Conservation (phyloP, 1,140 invertebrate genomes). For the Drosophila pseudoobscura region DNA sequence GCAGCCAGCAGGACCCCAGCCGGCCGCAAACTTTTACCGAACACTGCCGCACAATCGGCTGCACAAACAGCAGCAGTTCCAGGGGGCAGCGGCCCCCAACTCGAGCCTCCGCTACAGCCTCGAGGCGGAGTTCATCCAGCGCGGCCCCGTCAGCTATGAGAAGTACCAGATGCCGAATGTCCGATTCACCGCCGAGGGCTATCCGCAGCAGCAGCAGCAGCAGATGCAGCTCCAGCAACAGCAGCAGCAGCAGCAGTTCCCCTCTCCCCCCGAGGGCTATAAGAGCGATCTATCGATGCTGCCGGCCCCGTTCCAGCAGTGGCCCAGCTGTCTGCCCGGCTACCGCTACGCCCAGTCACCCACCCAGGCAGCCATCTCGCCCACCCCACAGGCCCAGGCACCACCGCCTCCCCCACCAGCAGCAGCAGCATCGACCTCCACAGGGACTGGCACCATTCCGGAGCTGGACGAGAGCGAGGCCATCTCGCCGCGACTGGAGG, state of each 20-base stretch:
- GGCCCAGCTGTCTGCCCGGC: conserved; percentile 84
- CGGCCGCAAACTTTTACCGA: conserved; percentile 85
- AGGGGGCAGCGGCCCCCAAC: conserved; percentile 85
- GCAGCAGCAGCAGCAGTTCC: conserved; percentile 84
- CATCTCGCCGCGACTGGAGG: conserved; percentile 53
- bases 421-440: conserved; percentile 34
- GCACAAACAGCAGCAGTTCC: conserved; percentile 83
- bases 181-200: conserved; percentile 91
- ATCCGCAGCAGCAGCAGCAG: conserved; percentile 85
- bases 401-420: conserved; percentile 26
- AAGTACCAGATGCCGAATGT: conserved; percentile 86
- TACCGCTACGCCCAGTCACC: conserved; percentile 76
- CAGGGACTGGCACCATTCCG: conserved; percentile 55
- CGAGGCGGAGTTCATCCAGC: conserved; percentile 88
- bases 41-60: conserved; percentile 88
- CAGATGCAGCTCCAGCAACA: conserved; percentile 72
- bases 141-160: conserved; percentile 84
- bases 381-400: conserved; percentile 5
- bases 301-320: conserved; percentile 75
- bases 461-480: conserved; percentile 74
- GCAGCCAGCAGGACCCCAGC: conserved; percentile 73
- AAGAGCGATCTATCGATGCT: conserved; percentile 83
- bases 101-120: conserved; percentile 86
- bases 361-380: conserved; percentile 26
- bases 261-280: conserved; percentile 88